phyloP scores from a whole-genome alignment of 2,888 invertebrate species.

The Lymantria dispar region DNA sequence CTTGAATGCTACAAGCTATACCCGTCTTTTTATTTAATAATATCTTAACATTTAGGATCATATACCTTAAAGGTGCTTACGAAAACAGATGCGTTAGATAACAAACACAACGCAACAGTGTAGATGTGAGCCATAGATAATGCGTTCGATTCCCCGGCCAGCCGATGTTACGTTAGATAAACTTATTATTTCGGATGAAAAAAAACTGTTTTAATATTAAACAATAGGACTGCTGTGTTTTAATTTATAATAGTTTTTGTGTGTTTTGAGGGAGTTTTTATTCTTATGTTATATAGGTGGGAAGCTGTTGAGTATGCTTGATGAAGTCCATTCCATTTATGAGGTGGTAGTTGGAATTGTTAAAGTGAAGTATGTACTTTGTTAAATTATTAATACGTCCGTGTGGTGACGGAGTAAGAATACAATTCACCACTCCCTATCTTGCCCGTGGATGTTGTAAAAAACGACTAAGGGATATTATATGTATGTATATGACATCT shows the following conservation, averaged over 20 bases:
- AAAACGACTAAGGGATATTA: no score
- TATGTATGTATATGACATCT: no score
- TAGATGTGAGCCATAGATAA: conserved; percentile 63
- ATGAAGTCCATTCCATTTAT: not conserved
- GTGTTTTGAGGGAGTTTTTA: not conserved
- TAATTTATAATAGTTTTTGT: conserved; percentile 1
- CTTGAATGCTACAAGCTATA: no score
- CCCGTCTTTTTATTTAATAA: conserved; percentile 8
- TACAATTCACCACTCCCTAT: no score
- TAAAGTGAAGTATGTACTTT: no score
- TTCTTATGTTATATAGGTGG: not conserved
- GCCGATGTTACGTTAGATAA: conserved; percentile 62
- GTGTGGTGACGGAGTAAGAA: no score
- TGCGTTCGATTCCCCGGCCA: conserved; percentile 66
- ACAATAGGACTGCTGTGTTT: conserved; percentile 44
- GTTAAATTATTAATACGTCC: no score
- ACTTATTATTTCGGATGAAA: conserved; percentile 56
- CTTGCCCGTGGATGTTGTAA: no score
- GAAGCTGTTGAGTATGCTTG: not conserved
- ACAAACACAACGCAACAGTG: conserved; percentile 37
- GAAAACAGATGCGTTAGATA: conserved; percentile 52
- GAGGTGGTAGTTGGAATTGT: no score
- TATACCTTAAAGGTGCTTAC: conserved; percentile 31
- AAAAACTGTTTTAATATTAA: conserved; percentile 42
- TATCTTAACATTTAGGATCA: conserved; percentile 28